These are phyloP conservation scores for Tinamus major DNA, from an alignment of 2,797 vertebrate genomes.

Conservation along the genomic window DNA sequence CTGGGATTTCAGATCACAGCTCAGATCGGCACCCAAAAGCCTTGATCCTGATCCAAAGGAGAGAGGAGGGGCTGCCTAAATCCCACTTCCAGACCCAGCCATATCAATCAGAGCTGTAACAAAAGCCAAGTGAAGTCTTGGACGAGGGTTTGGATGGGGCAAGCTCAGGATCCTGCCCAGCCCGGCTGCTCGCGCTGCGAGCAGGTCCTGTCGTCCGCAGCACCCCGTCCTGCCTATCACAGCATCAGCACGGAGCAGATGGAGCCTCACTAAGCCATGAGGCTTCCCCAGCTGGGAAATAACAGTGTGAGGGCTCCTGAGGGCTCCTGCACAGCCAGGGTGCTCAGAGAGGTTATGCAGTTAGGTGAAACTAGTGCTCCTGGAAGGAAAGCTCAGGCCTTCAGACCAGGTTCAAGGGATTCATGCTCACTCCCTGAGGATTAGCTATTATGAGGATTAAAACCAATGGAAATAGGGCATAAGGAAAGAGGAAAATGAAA, in stretches of 20 bases:
- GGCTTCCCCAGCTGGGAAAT: conserved; percentile 16
- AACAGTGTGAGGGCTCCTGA: not conserved
- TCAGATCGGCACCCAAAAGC: not conserved
- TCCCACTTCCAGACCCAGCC: not conserved
- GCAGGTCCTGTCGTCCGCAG: not conserved
- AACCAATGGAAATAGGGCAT: not conserved
- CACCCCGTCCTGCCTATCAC: accelerated
- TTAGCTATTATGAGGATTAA: not conserved
- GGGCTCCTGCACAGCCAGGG: not conserved
- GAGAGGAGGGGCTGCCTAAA: not conserved
- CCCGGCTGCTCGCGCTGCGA: not conserved
- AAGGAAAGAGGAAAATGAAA: not conserved
- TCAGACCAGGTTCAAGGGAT: not conserved
- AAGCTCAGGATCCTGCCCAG: not conserved
- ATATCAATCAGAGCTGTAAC: accelerated
- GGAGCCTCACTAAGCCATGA: not conserved
- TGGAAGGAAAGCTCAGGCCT: not conserved
- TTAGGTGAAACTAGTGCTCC: not conserved
- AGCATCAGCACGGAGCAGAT: not conserved
- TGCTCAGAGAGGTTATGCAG: not conserved
- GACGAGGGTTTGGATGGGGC: not conserved
- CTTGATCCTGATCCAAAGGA: not conserved
- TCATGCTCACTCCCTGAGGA: not conserved
- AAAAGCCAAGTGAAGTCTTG: not conserved
- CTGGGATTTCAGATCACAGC: not conserved